A percentile compares a stretch with the other conserved stretches of the same genome.
These are phyloP conservation scores for Osmerus eperlanus DNA, from an alignment of 2,113 vertebrate species.

Conservation along the genomic window DNA sequence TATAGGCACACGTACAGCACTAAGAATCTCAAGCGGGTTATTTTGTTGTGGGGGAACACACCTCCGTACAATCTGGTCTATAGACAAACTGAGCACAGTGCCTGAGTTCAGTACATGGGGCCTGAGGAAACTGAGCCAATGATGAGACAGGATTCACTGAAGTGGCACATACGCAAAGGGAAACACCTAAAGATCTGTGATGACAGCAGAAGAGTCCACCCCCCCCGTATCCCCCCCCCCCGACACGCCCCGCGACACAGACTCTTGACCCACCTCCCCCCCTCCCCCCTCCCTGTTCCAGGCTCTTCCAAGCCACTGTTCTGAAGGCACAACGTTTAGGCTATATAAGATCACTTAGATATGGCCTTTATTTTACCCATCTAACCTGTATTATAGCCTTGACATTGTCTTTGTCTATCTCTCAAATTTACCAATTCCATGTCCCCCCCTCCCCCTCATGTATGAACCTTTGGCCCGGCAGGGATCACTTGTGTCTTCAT, in stretches of 20 bases:
- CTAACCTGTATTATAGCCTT: slow-evolving; percentile 15
- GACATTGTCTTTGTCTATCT: slow-evolving; percentile 12
- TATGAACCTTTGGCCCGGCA: background rate
- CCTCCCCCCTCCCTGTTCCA: slow-evolving; percentile 34
- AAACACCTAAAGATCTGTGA: slow-evolving; percentile 43
- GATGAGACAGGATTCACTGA: slow-evolving; percentile 51
- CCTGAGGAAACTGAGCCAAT: slow-evolving; percentile 52
- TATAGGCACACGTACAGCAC: too few species aligned
- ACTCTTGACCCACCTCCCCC: too few species aligned
- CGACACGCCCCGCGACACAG: too few species aligned
- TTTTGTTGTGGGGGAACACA: slow-evolving; percentile 45
- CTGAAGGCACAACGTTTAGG: slow-evolving; percentile 67
- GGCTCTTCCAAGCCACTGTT: slow-evolving; percentile 46
- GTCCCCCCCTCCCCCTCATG: slow-evolving; percentile 1
- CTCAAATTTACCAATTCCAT: background rate
- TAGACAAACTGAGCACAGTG: slow-evolving; percentile 57
- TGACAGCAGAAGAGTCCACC: background rate
- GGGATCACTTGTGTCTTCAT: slow-evolving; percentile 1
- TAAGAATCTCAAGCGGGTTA: background rate
- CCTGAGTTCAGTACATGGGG: slow-evolving; percentile 61
- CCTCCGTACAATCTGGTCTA: slow-evolving; percentile 56
- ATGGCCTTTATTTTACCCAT: slow-evolving; percentile 44
- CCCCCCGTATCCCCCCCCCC: slow-evolving; percentile 25
- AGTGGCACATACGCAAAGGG: slow-evolving; percentile 27
- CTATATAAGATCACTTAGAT: slow-evolving; percentile 54